Evolutionary conservation across 2,888 invertebrate genomes (phyloP).

Genomic region (Ormyrus pomaceus): DNA sequence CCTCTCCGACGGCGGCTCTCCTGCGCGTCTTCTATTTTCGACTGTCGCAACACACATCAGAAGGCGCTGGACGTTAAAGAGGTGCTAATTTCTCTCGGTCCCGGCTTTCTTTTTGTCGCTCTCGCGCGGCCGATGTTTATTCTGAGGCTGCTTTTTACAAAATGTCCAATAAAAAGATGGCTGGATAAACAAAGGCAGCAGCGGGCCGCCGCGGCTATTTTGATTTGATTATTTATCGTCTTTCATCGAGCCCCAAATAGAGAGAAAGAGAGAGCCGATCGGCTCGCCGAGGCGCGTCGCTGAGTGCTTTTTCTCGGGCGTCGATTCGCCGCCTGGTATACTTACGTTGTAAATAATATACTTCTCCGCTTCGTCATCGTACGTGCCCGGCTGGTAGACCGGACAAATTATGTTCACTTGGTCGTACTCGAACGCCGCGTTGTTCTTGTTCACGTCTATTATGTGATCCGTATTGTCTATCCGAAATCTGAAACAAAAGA

Average conservation of each 20-base stretch:
- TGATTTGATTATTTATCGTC: too few relatives aligned
- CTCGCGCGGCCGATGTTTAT: not conserved
- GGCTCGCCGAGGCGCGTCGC: not conserved
- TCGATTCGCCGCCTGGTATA: conserved; percentile 55
- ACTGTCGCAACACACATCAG: not conserved
- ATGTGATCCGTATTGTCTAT: conserved; percentile 98
- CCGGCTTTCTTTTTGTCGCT: not conserved
- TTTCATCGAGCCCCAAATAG: too few relatives aligned
- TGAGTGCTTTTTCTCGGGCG: conserved; percentile 8
- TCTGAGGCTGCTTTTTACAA: too few relatives aligned
- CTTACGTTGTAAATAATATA: conserved; percentile 96
- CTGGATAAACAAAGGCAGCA: too few relatives aligned
- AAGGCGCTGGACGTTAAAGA: conserved; percentile 17
- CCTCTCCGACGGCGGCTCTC: too few relatives aligned
- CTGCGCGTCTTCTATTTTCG: conserved; percentile 24
- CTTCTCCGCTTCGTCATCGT: conserved; percentile 92
- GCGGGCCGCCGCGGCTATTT: too few relatives aligned
- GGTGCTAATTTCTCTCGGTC: conserved; percentile 35
- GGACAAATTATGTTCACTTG: conserved; percentile 98
- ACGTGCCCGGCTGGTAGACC: conserved; percentile 90
- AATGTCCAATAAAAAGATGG: too few relatives aligned
- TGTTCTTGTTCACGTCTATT: conserved; percentile 96
- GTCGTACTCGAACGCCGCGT: conserved; percentile 94
- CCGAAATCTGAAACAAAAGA: conserved; percentile 84
- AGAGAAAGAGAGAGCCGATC: too few relatives aligned